Base-by-base conservation (phyloP, 2,797 vertebrate genomes). In the Rhabdomys pumilio region DNA sequence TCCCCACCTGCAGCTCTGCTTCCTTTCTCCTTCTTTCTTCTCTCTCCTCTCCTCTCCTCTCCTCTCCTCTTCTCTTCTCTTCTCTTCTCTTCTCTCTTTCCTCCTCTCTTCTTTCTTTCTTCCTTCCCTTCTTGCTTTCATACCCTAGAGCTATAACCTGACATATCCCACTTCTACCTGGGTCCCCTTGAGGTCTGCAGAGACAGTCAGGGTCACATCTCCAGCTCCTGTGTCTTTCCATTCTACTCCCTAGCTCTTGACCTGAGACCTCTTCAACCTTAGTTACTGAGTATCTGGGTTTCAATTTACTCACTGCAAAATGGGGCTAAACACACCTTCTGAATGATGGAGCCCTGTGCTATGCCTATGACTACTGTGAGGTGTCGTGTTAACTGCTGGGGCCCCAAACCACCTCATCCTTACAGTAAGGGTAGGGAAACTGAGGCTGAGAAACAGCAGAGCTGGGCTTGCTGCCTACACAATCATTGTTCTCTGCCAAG, bases 191-290 rank as follows among this genome's bases (percentile, higher is more conserved):
- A 76, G 90, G 86, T 76, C 80, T 53, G 34, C 41, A 86, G 55
- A 92, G 8, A 38, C 44, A 20, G 4, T 85, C 80, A 24, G 83
- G 77, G 22, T 31, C 41, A 53, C 50, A 53, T 13, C 10, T 57
- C 50, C 9, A 65, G 41, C 9, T 41, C 67, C 24, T 29, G 22
- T 50, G 19, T n/a, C 34, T 19, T 41, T 11, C n/a, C 47, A 59
- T 8, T 90, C 65, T 57, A 38, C 20, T 77, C 81, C 29, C 10
- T 50, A 92, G 87, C 67, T 94, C 81, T 79, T 72, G 90, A 90
- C 41, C 77, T 80, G 94, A 67, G 80, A 76, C 72, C 38, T 41
- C 67, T 57, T 73, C 1, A 88, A 79, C 47, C 73, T 80, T 91
- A 69, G 76, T 24, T 50, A 83, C 34, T 76, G 86, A 89, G 76